These are phyloP conservation scores for Schlechtendalia chinensis DNA, from an alignment of 1,140 invertebrate genomes.

Conservation along the genomic window DNA sequence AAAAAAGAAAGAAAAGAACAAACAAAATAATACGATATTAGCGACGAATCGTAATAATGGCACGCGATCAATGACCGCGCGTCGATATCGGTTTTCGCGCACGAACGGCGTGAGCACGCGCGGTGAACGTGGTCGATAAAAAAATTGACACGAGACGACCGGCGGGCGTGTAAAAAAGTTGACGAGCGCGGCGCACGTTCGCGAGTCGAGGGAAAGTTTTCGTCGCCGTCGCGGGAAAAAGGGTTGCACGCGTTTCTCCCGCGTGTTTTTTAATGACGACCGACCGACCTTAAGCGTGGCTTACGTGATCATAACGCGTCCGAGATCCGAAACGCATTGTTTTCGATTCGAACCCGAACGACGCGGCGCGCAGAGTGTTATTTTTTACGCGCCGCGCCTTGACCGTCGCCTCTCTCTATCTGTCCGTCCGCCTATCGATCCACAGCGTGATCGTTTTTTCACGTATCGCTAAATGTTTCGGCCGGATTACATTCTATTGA, in stretches of 20 bases:
- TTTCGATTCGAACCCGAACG: constrained; percentile 38
- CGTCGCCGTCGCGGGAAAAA: neutral
- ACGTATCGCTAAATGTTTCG: too few relatives aligned
- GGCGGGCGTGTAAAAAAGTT: too few relatives aligned
- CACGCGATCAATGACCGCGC: constrained; percentile 11
- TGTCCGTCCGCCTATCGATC: too few relatives aligned
- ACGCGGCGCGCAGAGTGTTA: neutral
- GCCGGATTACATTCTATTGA: too few relatives aligned
- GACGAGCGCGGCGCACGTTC: too few relatives aligned
- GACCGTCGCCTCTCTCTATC: constrained; percentile 15
- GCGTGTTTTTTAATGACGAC: too few relatives aligned
- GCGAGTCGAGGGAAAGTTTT: neutral
- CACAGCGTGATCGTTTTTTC: too few relatives aligned
- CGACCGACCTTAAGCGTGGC: too few relatives aligned
- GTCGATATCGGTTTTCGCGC: constrained; percentile 19
- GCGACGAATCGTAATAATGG: neutral
- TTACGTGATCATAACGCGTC: neutral
- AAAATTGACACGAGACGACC: too few relatives aligned
- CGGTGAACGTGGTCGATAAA: too few relatives aligned
- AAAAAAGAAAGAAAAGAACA: too few relatives aligned
- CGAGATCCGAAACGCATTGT: constrained; percentile 37
- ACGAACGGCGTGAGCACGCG: neutral
- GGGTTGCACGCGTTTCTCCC: neutral
- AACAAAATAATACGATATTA: too few relatives aligned
- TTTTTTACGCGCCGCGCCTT: constrained; percentile 34